A percentile compares a stretch with the other conserved stretches of the same genome.
Conservation (phyloP, 2,797 vertebrate species). For the Myotis pilosus region DNA sequence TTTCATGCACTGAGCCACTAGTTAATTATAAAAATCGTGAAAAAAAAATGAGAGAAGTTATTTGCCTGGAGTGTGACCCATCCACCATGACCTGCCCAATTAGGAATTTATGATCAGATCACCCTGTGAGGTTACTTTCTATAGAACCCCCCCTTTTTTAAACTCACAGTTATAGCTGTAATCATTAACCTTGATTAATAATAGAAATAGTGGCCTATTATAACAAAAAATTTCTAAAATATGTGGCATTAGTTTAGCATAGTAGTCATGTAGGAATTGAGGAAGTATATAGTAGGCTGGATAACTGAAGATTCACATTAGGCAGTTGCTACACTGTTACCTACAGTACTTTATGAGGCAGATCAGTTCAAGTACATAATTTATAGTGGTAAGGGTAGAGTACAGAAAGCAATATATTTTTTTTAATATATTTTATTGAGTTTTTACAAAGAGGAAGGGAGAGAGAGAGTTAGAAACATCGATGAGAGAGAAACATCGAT, state of each 20-base stretch:
- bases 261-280: neutral
- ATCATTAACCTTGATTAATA: constrained; percentile 26
- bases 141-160: neutral
- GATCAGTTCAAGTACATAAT: neutral
- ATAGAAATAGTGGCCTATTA: neutral
- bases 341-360: neutral
- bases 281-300: neutral
- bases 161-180: neutral
- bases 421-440: no score
- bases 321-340: neutral
- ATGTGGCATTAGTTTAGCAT: neutral
- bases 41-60: neutral
- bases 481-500: no score
- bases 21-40: no score
- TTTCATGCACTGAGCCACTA: no score
- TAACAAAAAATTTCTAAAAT: constrained; percentile 23
- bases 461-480: no score
- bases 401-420: constrained; percentile 19
- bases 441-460: no score
- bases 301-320: neutral
- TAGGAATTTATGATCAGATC: neutral
- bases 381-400: neutral
- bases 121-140: neutral
- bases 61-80: neutral
- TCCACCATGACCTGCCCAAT: neutral